Evolutionary conservation across 2,113 vertebrate genomes (phyloP).

Genomic region (Desmodus rotundus): DNA sequence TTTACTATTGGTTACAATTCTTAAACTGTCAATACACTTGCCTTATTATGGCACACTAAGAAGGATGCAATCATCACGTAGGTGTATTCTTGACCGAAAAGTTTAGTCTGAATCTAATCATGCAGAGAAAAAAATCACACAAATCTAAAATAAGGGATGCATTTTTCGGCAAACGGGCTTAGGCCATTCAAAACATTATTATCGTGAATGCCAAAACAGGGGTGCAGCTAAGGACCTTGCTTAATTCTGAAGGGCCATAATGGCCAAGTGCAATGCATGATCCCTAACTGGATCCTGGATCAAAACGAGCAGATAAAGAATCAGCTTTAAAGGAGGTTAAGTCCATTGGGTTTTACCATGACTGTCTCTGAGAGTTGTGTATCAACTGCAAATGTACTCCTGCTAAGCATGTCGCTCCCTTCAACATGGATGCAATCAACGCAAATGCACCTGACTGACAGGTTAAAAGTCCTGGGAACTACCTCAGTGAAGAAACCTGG

Average conservation of each 20-base stretch:
- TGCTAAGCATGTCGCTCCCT: neutral
- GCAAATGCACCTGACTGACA: neutral
- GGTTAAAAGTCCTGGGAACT: neutral
- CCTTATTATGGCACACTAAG: neutral
- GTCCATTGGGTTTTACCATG: neutral
- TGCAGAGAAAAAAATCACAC: neutral
- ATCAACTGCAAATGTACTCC: neutral
- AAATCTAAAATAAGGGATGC: neutral
- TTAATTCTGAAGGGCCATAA: neutral
- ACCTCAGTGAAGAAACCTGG: neutral
- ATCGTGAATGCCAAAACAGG: neutral
- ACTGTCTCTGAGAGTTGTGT: neutral
- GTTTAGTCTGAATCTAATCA: neutral
- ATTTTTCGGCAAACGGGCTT: neutral
- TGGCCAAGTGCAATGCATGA: neutral
- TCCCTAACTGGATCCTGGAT: neutral
- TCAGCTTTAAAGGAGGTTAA: constrained; percentile 6
- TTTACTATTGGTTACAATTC: neutral
- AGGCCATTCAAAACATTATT: neutral
- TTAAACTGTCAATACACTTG: neutral
- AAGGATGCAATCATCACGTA: neutral
- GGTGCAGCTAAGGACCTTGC: neutral
- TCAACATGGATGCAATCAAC: neutral
- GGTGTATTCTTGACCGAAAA: neutral
- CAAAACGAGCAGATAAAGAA: constrained; percentile 21